A percentile compares a stretch with the other conserved stretches of the same genome.
Conservation (phyloP, 2,797 vertebrate species). For the Tarsius wallacei region DNA sequence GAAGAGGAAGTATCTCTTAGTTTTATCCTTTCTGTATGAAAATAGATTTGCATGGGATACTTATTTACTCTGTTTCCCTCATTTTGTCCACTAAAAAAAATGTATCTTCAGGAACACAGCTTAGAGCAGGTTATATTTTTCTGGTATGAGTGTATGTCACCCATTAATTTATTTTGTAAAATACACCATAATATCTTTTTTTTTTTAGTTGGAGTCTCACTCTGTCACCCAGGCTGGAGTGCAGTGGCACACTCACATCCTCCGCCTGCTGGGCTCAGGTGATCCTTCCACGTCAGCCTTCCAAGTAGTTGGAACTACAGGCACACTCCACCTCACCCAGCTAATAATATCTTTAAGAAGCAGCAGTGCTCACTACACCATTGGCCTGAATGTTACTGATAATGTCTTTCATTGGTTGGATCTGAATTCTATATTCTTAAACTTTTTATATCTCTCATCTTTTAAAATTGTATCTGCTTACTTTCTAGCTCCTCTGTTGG, state of each 20-base stretch:
- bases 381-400: neutral
- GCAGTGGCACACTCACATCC: too few species aligned
- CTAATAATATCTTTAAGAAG: neutral
- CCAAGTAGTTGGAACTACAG: too few species aligned
- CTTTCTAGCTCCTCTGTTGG: neutral
- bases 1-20: neutral
- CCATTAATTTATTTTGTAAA: neutral
- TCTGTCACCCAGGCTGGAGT: too few species aligned
- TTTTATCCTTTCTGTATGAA: neutral
- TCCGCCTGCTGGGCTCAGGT: too few species aligned
- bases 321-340: too few species aligned
- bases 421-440: neutral
- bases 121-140: neutral
- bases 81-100: neutral
- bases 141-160: neutral
- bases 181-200: too few species aligned
- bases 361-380: neutral
- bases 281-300: too few species aligned
- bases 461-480: conserved; percentile 57
- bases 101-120: neutral
- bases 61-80: neutral
- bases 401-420: neutral
- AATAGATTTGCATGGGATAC: neutral
- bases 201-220: too few species aligned
- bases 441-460: neutral